A percentile compares a stretch with the other conserved stretches of the same genome.
Conservation (phyloP, 1,140 invertebrate genomes). For the Philaenus spumarius region DNA sequence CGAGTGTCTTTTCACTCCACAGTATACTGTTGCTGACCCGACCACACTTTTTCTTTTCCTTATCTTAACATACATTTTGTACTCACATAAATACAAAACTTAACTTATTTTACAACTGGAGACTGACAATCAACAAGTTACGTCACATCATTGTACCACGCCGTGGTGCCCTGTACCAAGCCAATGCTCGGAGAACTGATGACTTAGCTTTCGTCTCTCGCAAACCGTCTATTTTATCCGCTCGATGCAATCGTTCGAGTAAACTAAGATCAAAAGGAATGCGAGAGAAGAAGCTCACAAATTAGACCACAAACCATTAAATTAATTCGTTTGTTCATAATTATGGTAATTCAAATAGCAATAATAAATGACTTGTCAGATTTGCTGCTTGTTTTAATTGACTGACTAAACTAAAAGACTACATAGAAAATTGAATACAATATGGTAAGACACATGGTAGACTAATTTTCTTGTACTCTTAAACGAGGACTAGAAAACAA, state of each 20-base stretch:
- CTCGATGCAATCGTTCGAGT: not conserved
- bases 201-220: not conserved
- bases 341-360: not conserved
- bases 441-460: no score
- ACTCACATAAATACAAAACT: not conserved
- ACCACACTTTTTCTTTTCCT: no score
- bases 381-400: no score
- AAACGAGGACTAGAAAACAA: no score
- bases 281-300: not conserved
- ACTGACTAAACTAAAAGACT: no score
- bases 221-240: not conserved
- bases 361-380: constrained; percentile 1
- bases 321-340: not conserved
- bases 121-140: not conserved
- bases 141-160: not conserved
- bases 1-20: constrained; percentile 5
- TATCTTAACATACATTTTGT: no score
- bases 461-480: no score
- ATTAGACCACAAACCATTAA: not conserved
- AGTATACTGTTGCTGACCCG: no score
- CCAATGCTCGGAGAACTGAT: constrained; percentile 8
- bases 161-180: not conserved
- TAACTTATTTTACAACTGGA: not conserved
- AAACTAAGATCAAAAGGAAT: not conserved
- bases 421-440: no score